phyloP scores from a whole-genome alignment of 2,113 vertebrate species.

The Terrapene triunguis region DNA sequence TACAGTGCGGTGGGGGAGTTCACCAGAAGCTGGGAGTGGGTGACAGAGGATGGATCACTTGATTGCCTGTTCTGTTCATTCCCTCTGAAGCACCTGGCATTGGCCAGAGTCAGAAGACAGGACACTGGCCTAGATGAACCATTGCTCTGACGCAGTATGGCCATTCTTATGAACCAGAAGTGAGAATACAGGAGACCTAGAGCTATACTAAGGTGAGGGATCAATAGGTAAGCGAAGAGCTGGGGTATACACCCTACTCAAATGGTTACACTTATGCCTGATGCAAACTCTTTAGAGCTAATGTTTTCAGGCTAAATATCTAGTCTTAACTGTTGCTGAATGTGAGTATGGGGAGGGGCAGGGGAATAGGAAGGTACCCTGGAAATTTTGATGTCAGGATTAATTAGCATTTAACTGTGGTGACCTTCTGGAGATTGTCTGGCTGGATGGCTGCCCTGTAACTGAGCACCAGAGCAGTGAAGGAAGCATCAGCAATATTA shows the following conservation, averaged over 20 bases:
- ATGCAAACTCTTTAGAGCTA: not conserved
- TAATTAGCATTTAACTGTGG: rapidly evolving
- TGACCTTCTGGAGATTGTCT: not conserved
- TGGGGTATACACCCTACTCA: not conserved
- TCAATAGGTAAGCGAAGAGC: not conserved
- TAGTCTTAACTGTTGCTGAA: not conserved
- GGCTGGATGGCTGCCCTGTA: not conserved
- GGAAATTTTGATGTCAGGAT: not conserved
- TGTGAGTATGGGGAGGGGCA: not conserved
- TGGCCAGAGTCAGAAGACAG: not conserved
- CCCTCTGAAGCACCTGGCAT: too few species aligned
- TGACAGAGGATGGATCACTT: too few species aligned
- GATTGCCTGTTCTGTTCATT: too few species aligned
- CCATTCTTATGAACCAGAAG: not conserved
- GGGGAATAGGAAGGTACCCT: rapidly evolving
- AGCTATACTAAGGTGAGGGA: not conserved
- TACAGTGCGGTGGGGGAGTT: not conserved
- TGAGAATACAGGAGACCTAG: not conserved
- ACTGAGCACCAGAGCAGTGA: not conserved
- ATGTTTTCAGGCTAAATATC: not conserved
- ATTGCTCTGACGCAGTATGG: too few species aligned
- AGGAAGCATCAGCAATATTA: not conserved
- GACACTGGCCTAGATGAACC: too few species aligned
- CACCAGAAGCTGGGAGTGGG: too few species aligned
- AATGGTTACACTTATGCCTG: not conserved